phyloP scores from a whole-genome alignment of 2,113 vertebrate species.

The Oriolus oriolus region DNA sequence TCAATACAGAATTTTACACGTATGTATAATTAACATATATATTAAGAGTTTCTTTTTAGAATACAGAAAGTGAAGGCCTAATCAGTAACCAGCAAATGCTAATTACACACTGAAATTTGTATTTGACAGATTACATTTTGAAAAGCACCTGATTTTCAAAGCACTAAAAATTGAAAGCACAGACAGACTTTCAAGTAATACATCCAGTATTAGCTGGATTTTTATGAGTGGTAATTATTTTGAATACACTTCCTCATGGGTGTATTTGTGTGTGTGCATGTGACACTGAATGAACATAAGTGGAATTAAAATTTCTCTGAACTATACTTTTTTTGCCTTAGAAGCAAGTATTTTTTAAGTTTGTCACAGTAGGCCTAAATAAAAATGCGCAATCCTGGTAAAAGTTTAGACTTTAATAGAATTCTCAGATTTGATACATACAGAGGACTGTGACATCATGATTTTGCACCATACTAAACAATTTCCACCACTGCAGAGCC shows the following conservation, averaged over 20 bases:
- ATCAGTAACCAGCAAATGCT: neutral
- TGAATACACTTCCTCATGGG: neutral
- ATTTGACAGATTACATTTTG: neutral
- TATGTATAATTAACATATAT: neutral
- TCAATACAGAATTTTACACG: neutral
- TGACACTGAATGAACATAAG: neutral
- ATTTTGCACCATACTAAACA: neutral
- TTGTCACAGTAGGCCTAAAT: neutral
- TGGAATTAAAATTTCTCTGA: neutral
- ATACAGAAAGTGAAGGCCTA: neutral
- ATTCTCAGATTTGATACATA: neutral
- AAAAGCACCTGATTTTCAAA: neutral
- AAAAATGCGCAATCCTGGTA: neutral
- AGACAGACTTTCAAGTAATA: neutral
- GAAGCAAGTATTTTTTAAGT: neutral
- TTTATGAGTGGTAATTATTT: neutral
- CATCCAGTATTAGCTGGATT: neutral
- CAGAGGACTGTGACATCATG: neutral
- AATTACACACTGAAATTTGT: neutral
- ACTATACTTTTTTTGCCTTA: neutral
- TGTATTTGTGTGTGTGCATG: too few relatives aligned
- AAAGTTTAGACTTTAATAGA: neutral
- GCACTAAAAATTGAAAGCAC: neutral
- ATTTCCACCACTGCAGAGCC: neutral
- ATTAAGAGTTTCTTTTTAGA: neutral